phyloP scores from a whole-genome alignment of 92 coral and sea anemone genomes.

The Isaurus tuberculatus region DNA sequence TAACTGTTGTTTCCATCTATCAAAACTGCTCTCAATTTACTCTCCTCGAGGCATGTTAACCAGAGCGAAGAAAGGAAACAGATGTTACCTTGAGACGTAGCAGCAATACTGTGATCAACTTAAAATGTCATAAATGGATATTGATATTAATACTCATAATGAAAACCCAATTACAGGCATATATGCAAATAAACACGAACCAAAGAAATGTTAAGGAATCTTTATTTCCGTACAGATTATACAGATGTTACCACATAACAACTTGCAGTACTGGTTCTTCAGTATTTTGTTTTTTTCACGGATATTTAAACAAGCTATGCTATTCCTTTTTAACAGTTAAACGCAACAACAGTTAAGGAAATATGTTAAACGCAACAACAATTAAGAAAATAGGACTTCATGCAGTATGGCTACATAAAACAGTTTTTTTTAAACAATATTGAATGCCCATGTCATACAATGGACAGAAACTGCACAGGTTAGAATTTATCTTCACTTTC shows the following conservation, averaged over 20 bases:
- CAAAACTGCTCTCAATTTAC: constrained; percentile 7
- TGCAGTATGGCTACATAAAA: constrained; percentile 7
- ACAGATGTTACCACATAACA: constrained; percentile 19
- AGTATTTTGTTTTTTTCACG: constrained; percentile 23
- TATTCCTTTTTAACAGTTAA: constrained; percentile 26
- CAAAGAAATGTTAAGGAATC: constrained; percentile 17
- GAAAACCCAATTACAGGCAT: constrained; percentile 22
- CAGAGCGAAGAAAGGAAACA: not conserved
- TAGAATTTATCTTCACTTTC: constrained; percentile 17
- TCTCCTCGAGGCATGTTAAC: not conserved
- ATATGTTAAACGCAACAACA: constrained; percentile 5
- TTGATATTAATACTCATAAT: not conserved
- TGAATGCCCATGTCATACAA: constrained; percentile 18
- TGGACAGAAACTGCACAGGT: constrained; percentile 1
- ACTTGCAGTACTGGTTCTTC: constrained; percentile 28
- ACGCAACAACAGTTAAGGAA: constrained; percentile 24
- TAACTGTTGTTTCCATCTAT: not conserved
- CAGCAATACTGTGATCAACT: constrained; percentile 1
- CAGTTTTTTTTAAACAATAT: constrained; percentile 23
- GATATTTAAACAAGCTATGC: constrained; percentile 24
- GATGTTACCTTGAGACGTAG: constrained; percentile 5
- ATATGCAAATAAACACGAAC: constrained; percentile 26
- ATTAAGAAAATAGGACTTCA: constrained; percentile 3
- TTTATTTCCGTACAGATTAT: constrained; percentile 21
- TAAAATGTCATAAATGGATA: not conserved